phyloP scores from a whole-genome alignment of 1,140 invertebrate genomes.

The Lamellibrachia luymesi region DNA sequence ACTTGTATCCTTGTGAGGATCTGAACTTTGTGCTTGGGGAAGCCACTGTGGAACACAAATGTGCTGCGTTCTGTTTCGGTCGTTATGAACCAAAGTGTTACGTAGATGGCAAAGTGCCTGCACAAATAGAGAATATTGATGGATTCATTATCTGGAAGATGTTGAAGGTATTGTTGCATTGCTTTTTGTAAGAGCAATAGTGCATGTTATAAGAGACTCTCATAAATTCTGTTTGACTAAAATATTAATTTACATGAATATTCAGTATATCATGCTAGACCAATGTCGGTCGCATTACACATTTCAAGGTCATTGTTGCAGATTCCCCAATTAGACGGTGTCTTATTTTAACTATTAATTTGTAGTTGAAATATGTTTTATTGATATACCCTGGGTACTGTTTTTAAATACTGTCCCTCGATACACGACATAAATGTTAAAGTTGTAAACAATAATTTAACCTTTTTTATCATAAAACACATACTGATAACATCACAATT shows the following conservation, averaged over 20 bases:
- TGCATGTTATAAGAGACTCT: not conserved
- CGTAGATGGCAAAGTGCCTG: conserved; percentile 22
- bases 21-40: conserved; percentile 49
- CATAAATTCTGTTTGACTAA: not conserved
- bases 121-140: conserved; percentile 33
- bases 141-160: conserved; percentile 41
- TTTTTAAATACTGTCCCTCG: no score
- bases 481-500: no score
- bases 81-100: conserved; percentile 38
- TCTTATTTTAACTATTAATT: no score
- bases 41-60: conserved; percentile 31
- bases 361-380: no score
- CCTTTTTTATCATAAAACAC: no score
- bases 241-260: not conserved
- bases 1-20: conserved; percentile 44
- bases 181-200: not conserved
- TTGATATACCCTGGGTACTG: no score
- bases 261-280: no score
- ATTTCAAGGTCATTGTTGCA: no score
- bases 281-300: no score
- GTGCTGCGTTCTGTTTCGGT: conserved; percentile 45
- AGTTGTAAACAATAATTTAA: no score
- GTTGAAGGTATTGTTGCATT: conserved; percentile 36
- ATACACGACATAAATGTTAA: no score
- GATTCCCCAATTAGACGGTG: no score